phyloP scores from a whole-genome alignment of 2,888 invertebrate species.

The Lasioglossum malachurum region DNA sequence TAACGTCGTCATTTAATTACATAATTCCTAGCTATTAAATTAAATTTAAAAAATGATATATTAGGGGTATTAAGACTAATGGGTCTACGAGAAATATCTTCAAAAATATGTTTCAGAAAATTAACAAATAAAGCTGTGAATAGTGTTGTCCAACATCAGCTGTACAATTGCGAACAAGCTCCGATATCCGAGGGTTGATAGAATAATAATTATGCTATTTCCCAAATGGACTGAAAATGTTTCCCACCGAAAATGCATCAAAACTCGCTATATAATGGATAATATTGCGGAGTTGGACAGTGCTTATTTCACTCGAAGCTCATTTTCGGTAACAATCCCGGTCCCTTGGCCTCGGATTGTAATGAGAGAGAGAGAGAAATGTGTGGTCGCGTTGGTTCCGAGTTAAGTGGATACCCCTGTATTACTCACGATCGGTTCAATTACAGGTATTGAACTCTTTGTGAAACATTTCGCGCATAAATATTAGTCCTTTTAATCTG shows the following conservation, averaged over 20 bases:
- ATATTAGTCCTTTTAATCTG: neutral
- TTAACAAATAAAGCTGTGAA: too few relatives aligned
- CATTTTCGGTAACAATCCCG: neutral
- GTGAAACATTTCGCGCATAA: conserved; percentile 1
- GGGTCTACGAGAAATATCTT: too few relatives aligned
- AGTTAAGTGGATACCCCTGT: neutral
- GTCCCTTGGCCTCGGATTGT: neutral
- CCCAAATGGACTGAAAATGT: neutral
- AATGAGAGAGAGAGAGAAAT: neutral
- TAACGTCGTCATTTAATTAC: too few relatives aligned
- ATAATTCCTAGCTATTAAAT: too few relatives aligned
- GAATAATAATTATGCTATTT: neutral
- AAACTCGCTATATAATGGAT: neutral
- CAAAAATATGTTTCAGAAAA: too few relatives aligned
- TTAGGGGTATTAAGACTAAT: too few relatives aligned
- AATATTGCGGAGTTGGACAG: neutral
- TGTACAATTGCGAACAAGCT: too few relatives aligned
- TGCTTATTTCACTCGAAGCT: neutral
- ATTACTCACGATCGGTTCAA: neutral
- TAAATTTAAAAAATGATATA: too few relatives aligned
- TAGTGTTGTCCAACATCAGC: too few relatives aligned
- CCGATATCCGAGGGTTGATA: neutral
- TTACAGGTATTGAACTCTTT: conserved; percentile 10
- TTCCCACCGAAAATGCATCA: neutral
- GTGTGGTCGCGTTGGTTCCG: neutral